Conservation (phyloP, 2,113 vertebrate genomes). For the Ageneiosus marmoratus region DNA sequence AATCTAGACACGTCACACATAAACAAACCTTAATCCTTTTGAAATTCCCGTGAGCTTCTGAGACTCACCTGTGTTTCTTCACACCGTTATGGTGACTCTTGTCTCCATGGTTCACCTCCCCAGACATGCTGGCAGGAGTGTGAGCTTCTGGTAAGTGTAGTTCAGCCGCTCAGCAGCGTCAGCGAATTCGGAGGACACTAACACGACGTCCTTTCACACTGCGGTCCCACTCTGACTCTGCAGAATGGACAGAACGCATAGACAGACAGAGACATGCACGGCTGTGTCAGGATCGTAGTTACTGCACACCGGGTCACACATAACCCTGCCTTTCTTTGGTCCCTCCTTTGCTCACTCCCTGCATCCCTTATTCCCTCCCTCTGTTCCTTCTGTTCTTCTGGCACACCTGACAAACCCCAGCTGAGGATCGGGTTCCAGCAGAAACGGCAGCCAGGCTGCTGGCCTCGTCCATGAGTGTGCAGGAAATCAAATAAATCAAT, state of each 20-base stretch:
- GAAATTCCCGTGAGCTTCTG: neutral
- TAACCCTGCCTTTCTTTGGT: constrained; percentile 55
- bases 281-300: constrained; percentile 11
- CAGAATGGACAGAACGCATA: constrained; percentile 51
- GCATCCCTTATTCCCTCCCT: constrained; percentile 42
- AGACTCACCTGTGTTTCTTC: constrained; percentile 89
- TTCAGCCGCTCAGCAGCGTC: constrained; percentile 57
- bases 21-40: neutral
- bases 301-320: constrained; percentile 54
- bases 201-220: constrained; percentile 68
- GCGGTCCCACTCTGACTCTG: constrained; percentile 78
- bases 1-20: neutral
- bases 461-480: neutral
- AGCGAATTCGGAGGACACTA: constrained; percentile 59
- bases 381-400: constrained; percentile 42
- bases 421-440: constrained; percentile 79
- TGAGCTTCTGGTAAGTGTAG: constrained; percentile 55
- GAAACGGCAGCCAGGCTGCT: constrained; percentile 65
- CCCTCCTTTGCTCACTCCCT: constrained; percentile 40
- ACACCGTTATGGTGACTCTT: constrained; percentile 84
- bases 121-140: constrained; percentile 77
- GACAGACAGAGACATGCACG: constrained; percentile 18
- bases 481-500: neutral
- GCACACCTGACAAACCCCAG: constrained; percentile 74
- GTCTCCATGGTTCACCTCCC: constrained; percentile 81